Evolutionary conservation across 2,113 vertebrate species (phyloP).

Genomic region (Syrmaticus mikado): DNA sequence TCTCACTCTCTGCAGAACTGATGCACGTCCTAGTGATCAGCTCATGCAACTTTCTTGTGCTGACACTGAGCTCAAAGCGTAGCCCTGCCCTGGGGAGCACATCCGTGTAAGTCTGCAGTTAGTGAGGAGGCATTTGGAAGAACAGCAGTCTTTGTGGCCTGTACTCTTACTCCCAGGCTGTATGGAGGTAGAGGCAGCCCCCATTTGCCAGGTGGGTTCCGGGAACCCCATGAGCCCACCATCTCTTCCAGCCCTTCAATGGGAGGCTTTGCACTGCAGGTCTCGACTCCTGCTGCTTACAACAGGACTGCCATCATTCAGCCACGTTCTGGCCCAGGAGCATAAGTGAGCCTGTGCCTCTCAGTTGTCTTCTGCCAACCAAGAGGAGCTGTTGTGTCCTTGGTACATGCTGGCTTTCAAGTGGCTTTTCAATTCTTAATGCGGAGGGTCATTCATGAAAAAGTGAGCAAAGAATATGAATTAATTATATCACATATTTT

Average conservation of each 20-base stretch:
- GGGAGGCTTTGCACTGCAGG: neutral
- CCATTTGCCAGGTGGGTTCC: neutral
- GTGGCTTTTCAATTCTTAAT: slow-evolving; percentile 11
- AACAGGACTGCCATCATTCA: neutral
- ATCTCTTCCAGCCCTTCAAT: neutral
- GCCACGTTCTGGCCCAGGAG: neutral
- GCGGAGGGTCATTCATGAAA: slow-evolving; percentile 1
- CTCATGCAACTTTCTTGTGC: neutral
- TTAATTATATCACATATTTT: slow-evolving; percentile 20
- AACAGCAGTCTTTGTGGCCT: neutral
- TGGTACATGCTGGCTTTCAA: neutral
- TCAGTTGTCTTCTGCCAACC: neutral
- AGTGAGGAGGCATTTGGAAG: neutral
- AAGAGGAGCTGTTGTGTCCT: neutral
- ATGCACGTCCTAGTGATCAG: neutral
- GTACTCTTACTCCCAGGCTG: neutral
- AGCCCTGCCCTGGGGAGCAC: accelerated
- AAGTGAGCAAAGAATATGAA: slow-evolving; percentile 17
- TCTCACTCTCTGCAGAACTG: neutral
- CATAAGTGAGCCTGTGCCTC: neutral
- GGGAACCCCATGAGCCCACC: neutral
- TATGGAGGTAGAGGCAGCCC: neutral
- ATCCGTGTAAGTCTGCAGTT: neutral
- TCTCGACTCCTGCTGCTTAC: neutral
- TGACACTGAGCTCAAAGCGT: neutral